These are phyloP conservation scores for Platygyra sinensis DNA, from an alignment of 64 coral and sea anemone species.

Conservation along the genomic window DNA sequence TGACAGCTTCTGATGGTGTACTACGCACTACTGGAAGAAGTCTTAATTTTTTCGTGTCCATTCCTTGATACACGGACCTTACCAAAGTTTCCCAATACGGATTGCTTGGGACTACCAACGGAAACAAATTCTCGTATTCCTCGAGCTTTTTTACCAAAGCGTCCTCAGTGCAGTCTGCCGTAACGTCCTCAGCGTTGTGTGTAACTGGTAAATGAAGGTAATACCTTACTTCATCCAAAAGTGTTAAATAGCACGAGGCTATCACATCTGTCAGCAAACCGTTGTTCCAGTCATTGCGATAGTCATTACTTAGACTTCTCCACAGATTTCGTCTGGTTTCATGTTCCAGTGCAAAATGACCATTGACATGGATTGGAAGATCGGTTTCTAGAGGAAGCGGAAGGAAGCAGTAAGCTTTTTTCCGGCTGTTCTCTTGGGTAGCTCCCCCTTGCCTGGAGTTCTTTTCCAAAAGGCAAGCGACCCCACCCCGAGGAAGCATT, in stretches of 20 bases:
- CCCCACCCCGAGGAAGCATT: constrained; percentile 76
- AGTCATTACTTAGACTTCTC: constrained; percentile 24
- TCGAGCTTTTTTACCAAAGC: background rate
- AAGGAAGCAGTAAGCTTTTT: constrained; percentile 80
- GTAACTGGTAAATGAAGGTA: background rate
- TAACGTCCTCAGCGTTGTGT: background rate
- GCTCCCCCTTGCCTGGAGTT: no score
- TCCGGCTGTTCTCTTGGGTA: background rate
- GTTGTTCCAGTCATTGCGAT: constrained; percentile 62
- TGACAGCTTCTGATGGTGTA: no score
- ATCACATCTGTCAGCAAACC: constrained; percentile 56
- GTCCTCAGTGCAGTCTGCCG: background rate
- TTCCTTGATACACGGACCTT: constrained; percentile 53
- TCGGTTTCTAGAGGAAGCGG: constrained; percentile 66
- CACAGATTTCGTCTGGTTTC: constrained; percentile 63
- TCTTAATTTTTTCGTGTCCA: background rate
- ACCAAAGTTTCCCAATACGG: constrained; percentile 33
- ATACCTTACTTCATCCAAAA: constrained; percentile 45
- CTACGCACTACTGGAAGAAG: constrained; percentile 33
- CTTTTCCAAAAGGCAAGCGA: constrained; percentile 26
- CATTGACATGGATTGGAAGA: constrained; percentile 85
- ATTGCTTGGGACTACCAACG: background rate
- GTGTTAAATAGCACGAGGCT: constrained; percentile 76
- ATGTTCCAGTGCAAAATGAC: constrained; percentile 67
- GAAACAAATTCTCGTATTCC: constrained; percentile 39